Percentiles rank a stretch among this genome's conserved stretches.
These are phyloP conservation scores for Xestia xanthographa DNA, from an alignment of 2,888 invertebrate genomes.

Conservation along the genomic window DNA sequence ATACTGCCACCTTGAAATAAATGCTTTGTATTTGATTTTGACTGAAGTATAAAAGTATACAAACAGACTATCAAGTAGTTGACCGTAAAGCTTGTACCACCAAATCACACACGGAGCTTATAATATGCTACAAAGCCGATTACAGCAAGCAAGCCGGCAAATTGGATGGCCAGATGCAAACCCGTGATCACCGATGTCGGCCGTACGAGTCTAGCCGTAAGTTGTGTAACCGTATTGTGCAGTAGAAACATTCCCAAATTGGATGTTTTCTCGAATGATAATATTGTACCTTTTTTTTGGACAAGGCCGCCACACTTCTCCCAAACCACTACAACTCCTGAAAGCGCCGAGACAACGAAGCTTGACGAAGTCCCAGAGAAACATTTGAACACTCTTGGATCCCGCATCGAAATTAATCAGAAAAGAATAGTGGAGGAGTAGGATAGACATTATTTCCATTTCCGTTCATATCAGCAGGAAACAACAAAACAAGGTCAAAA, in stretches of 20 bases:
- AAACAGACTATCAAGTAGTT: not conserved
- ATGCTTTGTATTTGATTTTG: too few relatives aligned
- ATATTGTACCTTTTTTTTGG: not conserved
- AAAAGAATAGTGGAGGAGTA: too few relatives aligned
- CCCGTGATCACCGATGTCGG: not conserved
- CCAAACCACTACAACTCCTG: too few relatives aligned
- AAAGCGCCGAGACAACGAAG: too few relatives aligned
- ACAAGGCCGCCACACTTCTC: too few relatives aligned
- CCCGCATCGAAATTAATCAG: too few relatives aligned
- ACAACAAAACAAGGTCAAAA: too few relatives aligned
- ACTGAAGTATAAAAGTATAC: not conserved
- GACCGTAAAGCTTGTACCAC: not conserved
- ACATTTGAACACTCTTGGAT: too few relatives aligned
- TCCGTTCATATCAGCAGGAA: too few relatives aligned
- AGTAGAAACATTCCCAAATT: not conserved
- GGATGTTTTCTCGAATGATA: not conserved
- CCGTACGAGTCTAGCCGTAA: not conserved
- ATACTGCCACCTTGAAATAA: too few relatives aligned
- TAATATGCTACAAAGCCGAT: slow-evolving; percentile 10
- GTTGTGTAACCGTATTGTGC: not conserved
- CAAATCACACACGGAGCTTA: not conserved
- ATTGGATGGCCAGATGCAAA: slow-evolving; percentile 13
- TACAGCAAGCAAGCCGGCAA: slow-evolving; percentile 1
- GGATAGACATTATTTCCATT: too few relatives aligned
- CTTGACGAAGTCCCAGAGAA: too few relatives aligned